Evolutionary conservation across 2,113 vertebrate genomes (phyloP).

Genomic region (Aviceda subcristata): DNA sequence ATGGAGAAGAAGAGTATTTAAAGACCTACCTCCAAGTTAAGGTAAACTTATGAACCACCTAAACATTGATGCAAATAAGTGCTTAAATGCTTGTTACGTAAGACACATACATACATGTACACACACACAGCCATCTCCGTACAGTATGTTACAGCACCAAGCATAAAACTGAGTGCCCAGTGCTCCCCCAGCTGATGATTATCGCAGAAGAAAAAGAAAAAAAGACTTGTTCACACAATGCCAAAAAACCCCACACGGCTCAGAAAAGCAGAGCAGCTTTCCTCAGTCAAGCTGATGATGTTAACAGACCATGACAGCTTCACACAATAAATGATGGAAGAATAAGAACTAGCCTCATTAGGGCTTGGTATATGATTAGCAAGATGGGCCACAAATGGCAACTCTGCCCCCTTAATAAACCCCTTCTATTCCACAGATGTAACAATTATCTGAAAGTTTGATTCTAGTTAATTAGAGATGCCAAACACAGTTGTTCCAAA

Average conservation of each 20-base stretch:
- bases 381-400: neutral
- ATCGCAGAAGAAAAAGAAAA: neutral
- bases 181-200: neutral
- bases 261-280: neutral
- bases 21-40: neutral
- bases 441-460: slow-evolving; percentile 4
- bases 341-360: neutral
- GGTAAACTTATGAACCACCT: neutral
- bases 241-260: rapidly evolving
- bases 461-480: neutral
- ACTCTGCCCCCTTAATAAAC: slow-evolving; percentile 6
- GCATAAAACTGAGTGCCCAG: neutral
- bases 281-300: neutral
- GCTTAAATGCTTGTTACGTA: too few species aligned
- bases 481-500: neutral
- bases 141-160: neutral
- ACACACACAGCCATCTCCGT: rapidly evolving
- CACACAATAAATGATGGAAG: neutral
- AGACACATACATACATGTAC: neutral
- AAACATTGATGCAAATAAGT: neutral
- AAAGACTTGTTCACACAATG: neutral
- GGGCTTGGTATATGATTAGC: neutral
- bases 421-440: neutral
- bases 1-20: too few species aligned
- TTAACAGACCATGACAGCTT: neutral